A percentile compares a stretch with the other conserved stretches of the same genome.
Conservation (phyloP, 2,888 invertebrate species). For the Drosophila rubida region DNA sequence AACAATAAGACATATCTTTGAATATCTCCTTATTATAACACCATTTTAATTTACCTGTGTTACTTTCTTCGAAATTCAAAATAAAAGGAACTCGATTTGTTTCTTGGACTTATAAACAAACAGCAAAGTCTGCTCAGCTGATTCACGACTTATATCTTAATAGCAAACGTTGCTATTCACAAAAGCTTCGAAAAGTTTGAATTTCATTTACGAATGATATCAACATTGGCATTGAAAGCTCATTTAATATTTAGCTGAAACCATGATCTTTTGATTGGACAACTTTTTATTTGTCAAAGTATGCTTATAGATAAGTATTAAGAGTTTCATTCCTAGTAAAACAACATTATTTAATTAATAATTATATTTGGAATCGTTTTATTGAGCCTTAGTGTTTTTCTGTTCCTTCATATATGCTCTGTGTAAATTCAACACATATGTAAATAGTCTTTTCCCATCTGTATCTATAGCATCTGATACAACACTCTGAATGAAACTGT, state of each 20-base stretch:
- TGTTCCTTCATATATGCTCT: neutral
- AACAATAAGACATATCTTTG: neutral
- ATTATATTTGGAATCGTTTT: no score
- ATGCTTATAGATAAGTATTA: no score
- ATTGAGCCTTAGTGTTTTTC: neutral
- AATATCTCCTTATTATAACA: neutral
- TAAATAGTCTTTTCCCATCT: neutral
- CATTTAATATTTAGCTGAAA: no score
- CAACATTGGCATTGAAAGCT: neutral
- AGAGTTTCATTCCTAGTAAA: no score
- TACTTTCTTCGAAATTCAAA: neutral
- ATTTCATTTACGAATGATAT: no score
- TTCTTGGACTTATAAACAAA: neutral
- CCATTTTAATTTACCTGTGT: neutral
- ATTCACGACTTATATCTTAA: neutral
- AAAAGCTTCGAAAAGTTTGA: neutral
- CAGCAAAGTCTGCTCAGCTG: neutral
- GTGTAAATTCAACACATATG: neutral
- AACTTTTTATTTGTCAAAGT: neutral
- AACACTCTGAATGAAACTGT: neutral
- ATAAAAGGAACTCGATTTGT: neutral
- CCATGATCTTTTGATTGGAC: neutral
- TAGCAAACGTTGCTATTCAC: neutral
- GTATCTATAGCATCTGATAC: neutral
- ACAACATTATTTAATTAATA: no score